These are phyloP conservation scores for Drosophila kikkawai DNA, from an alignment of 1,140 invertebrate species.

Conservation along the genomic window DNA sequence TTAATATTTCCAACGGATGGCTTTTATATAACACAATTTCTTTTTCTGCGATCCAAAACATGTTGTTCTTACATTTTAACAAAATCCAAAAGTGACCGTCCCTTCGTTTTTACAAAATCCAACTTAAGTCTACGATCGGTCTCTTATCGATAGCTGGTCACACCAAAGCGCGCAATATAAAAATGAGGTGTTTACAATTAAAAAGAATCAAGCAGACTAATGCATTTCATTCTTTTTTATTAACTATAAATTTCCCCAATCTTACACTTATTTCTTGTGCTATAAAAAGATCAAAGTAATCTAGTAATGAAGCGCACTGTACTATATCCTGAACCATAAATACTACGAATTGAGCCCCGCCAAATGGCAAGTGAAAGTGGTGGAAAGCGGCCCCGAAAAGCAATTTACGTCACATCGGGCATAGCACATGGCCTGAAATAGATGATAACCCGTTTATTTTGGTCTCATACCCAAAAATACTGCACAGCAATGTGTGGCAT, in stretches of 20 bases:
- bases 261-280: neutral
- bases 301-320: slow-evolving; percentile 12
- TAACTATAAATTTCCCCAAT: neutral
- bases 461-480: slow-evolving; percentile 33
- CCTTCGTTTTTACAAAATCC: no score
- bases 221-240: no score
- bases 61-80: no score
- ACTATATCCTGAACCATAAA: slow-evolving; percentile 13
- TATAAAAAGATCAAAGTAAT: neutral
- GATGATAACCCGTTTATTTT: slow-evolving; percentile 42
- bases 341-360: slow-evolving; percentile 5
- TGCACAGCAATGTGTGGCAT: slow-evolving; percentile 21
- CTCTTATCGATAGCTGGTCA: no score
- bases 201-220: neutral
- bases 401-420: slow-evolving; percentile 42
- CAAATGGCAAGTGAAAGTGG: slow-evolving; percentile 42
- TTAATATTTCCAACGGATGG: no score
- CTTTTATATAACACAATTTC: no score
- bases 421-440: slow-evolving; percentile 33
- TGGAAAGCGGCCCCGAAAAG: slow-evolving; percentile 14
- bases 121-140: no score
- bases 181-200: no score
- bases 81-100: no score
- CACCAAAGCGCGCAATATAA: no score
- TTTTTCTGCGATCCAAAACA: no score